Base-by-base conservation (phyloP, 2,888 invertebrate species). In the Leistus spinibarbis region DNA sequence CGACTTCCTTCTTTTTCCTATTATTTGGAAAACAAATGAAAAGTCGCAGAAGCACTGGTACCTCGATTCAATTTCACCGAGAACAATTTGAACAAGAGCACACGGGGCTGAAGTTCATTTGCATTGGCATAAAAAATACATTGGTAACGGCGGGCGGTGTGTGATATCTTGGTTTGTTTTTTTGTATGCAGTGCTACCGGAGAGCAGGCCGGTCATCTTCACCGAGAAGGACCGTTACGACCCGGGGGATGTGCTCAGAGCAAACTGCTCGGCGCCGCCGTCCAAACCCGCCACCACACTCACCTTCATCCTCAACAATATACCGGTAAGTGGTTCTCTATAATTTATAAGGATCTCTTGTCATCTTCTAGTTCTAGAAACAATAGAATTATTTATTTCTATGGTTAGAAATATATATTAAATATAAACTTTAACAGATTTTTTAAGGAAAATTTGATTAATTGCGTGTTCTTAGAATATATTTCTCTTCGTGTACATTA, bases 211-310 rank as follows among this genome's bases (percentile, higher is more conserved):
- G 19, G 86, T 88, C 77, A 88, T 95, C 80, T 88, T 89, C 80
- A 90, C 93, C n/a, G 92, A 93, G 79, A 90, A 91, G 76, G 90
- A 91, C 72, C 90, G 91, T 68, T 92, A 95, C 84, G 91, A 92
- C 82, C 90, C 92, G 0, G 93, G 93, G 0, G 94, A 95, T 84
- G 86, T 88, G 40, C 86, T 95, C 76, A 87, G 88, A 74, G 94
- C 93, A 66, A 95, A 95, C 86, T 95, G 95, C 85, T 91, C 92
- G n/a, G 91, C 93, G 3, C 89, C 91, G 4, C 91, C 92, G 3
- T 92, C 94, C n/a, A 89, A 89, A 79, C 95, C 95, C 7, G 89
- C 91, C 54, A 91, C 92, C 40, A 90, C 90, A 79, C 88, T 95
- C 77, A 92, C 91, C 81, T 93, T 95, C 81, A 89, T 90, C 79